phyloP scores from a whole-genome alignment of 2,888 invertebrate species.

The Rhimphoctona megacephalus region DNA sequence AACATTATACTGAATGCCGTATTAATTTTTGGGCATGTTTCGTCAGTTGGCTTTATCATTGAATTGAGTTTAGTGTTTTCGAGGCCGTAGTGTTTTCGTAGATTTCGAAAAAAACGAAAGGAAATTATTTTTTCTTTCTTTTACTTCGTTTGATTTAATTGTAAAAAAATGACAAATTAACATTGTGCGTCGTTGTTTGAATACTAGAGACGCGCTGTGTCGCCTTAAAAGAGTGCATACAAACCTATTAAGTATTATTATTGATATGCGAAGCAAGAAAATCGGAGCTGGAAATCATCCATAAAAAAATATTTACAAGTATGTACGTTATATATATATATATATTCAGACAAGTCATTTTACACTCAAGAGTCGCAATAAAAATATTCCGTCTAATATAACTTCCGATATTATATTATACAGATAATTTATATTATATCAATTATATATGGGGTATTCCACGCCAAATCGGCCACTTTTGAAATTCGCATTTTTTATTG shows the following conservation, averaged over 20 bases:
- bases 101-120: slow-evolving; percentile 70
- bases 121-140: slow-evolving; percentile 42
- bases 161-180: slow-evolving; percentile 21
- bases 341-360: not conserved
- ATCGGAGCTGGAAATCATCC: slow-evolving; percentile 29
- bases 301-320: slow-evolving; percentile 3
- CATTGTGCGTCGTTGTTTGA: not conserved
- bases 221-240: slow-evolving; percentile 34
- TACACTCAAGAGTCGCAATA: slow-evolving; percentile 1
- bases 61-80: slow-evolving; percentile 78
- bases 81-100: slow-evolving; percentile 80
- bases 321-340: not conserved
- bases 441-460: too few species aligned
- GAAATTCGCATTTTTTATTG: too few species aligned
- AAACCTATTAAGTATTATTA: slow-evolving; percentile 4
- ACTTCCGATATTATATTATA: too few species aligned
- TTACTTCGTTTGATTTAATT: slow-evolving; percentile 61
- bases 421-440: too few species aligned
- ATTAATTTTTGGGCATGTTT: slow-evolving; percentile 84
- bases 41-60: slow-evolving; percentile 81
- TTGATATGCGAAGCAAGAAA: slow-evolving; percentile 7
- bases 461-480: too few species aligned
- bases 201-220: slow-evolving; percentile 6
- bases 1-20: slow-evolving; percentile 80
- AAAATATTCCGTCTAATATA: slow-evolving; percentile 9